Percentiles rank a stretch among this genome's conserved stretches.
phyloP scores from a whole-genome alignment of 37 sponge, comb jelly and placozoan genomes.

The Chondrilla cf. caribensis region DNA sequence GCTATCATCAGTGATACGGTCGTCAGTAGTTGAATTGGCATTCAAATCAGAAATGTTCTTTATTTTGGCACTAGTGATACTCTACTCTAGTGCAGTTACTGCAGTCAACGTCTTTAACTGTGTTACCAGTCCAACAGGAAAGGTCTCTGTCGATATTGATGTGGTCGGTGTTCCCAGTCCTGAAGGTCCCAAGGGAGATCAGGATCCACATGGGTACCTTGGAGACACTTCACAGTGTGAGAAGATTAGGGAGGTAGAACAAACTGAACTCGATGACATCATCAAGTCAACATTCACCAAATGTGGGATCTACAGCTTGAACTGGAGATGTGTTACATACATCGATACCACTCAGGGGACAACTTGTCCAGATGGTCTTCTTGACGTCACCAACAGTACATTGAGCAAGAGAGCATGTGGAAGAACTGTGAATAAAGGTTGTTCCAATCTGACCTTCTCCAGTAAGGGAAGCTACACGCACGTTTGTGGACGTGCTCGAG shows the following conservation, averaged over 20 bases:
- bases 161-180: slow-evolving; percentile 5
- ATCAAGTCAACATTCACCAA: neutral
- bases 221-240: no score
- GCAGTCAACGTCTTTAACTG: neutral
- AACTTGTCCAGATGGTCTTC: slow-evolving; percentile 21
- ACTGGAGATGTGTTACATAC: slow-evolving; percentile 33
- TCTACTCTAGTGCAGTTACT: no score
- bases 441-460: neutral
- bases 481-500: slow-evolving; percentile 13
- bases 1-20: neutral
- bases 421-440: neutral
- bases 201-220: no score
- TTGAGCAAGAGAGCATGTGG: slow-evolving; percentile 14
- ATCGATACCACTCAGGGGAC: slow-evolving; percentile 26
- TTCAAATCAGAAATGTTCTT: no score
- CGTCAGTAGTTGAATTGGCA: neutral
- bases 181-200: no score
- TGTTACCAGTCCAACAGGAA: neutral
- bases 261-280: no score
- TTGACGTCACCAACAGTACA: slow-evolving; percentile 7
- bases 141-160: neutral
- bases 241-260: no score
- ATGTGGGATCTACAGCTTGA: neutral
- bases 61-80: no score
- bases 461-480: neutral